Percentiles rank a stretch among this genome's conserved stretches.
Conservation (phyloP, 2,888 invertebrate genomes). For the Agriopis marginaria region DNA sequence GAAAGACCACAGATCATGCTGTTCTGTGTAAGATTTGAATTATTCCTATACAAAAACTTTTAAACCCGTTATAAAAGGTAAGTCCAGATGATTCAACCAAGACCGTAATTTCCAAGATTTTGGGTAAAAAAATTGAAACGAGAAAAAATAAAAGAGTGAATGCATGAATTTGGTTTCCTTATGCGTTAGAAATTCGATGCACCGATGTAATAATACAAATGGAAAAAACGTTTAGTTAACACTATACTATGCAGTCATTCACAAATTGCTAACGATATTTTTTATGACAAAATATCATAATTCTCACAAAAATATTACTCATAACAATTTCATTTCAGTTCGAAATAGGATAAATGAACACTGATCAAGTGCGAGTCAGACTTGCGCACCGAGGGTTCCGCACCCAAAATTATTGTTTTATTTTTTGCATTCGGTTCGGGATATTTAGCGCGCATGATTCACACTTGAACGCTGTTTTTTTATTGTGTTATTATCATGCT, state of each 20-base stretch:
- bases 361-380: no score
- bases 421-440: no score
- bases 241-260: background rate
- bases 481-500: no score
- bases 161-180: background rate
- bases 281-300: background rate
- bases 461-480: no score
- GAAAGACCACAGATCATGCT: background rate
- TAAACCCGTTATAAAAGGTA: constrained; percentile 54
- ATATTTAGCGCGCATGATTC: no score
- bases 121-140: constrained; percentile 17
- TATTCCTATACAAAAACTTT: constrained; percentile 38
- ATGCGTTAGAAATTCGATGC: constrained; percentile 3
- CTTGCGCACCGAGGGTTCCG: no score
- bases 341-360: background rate
- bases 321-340: background rate
- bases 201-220: background rate
- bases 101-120: constrained; percentile 40
- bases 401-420: no score
- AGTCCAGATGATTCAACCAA: constrained; percentile 47
- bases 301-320: background rate
- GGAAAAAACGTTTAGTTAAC: background rate
- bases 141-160: background rate
- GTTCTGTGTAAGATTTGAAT: constrained; percentile 12
- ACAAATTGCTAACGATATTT: background rate